A percentile compares a stretch with the other conserved stretches of the same genome.
These are phyloP conservation scores for Trematocara macrostoma DNA, from an alignment of 2,113 vertebrate genomes.

Conservation along the genomic window DNA sequence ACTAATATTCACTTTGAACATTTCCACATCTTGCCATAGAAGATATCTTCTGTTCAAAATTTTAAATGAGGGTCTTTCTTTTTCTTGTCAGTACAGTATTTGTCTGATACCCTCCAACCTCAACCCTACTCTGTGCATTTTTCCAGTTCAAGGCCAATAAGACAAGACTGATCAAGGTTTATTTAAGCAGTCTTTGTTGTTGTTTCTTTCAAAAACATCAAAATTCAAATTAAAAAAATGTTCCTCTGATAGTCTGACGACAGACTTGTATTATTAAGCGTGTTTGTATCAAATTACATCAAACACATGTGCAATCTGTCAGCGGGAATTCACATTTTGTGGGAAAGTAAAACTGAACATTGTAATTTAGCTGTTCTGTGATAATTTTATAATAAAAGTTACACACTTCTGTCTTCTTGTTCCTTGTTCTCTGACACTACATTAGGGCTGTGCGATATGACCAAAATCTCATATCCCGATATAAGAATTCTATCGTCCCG, in stretches of 20 bases:
- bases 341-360: background rate
- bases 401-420: background rate
- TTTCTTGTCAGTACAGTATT: background rate
- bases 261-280: background rate
- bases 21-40: background rate
- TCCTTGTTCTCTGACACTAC: background rate
- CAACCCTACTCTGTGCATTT: background rate
- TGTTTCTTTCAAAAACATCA: background rate
- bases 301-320: background rate
- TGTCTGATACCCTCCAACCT: background rate
- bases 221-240: background rate
- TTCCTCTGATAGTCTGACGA: background rate
- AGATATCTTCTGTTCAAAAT: background rate
- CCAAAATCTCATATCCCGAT: no score
- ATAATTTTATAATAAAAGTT: fast-evolving
- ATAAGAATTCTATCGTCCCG: no score
- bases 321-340: background rate
- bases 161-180: background rate
- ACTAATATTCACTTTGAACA: background rate
- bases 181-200: background rate
- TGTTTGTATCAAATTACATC: background rate
- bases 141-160: background rate
- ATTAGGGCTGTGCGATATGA: no score
- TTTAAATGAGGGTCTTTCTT: background rate
- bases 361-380: background rate